Percentiles rank a stretch among this genome's conserved stretches.
These are phyloP conservation scores for Cydia pomonella DNA, from an alignment of 1,140 invertebrate genomes.

Conservation along the genomic window DNA sequence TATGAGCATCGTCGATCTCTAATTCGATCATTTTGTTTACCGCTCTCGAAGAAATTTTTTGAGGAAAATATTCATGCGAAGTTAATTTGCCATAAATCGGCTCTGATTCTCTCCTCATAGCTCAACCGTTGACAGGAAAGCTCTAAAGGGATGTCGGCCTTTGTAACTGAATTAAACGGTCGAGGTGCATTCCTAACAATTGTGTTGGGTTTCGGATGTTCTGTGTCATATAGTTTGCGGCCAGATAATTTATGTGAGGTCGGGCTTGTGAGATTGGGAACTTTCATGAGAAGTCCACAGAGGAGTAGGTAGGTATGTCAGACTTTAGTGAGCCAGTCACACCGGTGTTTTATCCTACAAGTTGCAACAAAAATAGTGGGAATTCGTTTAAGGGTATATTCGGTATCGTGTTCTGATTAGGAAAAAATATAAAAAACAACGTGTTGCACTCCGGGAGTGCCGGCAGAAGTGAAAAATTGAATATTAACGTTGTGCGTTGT, in stretches of 20 bases:
- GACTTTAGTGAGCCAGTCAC: too few species aligned
- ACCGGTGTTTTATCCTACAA: too few species aligned
- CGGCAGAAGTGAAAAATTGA: too few species aligned
- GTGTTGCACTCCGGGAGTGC: too few species aligned
- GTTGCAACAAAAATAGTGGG: too few species aligned
- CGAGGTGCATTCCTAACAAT: not conserved
- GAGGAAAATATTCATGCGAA: constrained; percentile 6
- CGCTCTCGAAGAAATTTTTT: constrained; percentile 37
- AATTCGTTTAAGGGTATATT: too few species aligned
- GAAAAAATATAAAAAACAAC: too few species aligned
- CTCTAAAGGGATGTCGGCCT: not conserved
- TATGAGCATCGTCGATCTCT: constrained; percentile 56
- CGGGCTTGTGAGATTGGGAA: not conserved
- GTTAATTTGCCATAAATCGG: not conserved
- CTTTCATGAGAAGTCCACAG: too few species aligned
- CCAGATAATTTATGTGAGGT: not conserved
- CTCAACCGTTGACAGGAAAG: not conserved
- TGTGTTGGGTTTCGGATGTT: not conserved
- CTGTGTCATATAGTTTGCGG: not conserved
- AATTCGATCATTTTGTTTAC: constrained; percentile 56
- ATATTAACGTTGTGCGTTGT: too few species aligned
- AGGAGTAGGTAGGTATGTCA: too few species aligned
- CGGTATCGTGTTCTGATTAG: too few species aligned
- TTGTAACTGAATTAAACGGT: not conserved
- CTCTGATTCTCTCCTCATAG: not conserved